Percentiles rank a stretch among this genome's conserved stretches.
These are phyloP conservation scores for Polia nebulosa DNA, from an alignment of 2,888 invertebrate species.

Conservation along the genomic window DNA sequence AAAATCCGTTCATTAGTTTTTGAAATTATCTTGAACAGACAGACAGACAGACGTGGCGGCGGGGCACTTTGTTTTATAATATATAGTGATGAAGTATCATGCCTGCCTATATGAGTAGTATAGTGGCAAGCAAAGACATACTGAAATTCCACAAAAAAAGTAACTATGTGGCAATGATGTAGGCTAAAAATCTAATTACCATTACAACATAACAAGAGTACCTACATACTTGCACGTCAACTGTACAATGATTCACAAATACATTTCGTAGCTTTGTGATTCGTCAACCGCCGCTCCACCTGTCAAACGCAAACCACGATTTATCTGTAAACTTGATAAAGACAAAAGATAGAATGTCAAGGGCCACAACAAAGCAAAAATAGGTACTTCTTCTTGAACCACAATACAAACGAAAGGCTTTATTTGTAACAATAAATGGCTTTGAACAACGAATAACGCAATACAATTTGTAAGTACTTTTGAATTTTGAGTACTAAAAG, in stretches of 20 bases:
- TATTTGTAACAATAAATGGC: conserved; percentile 36
- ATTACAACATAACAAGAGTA: background rate
- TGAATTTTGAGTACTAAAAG: conserved; percentile 33
- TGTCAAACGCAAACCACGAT: conserved; percentile 49
- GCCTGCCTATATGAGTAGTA: too few relatives aligned
- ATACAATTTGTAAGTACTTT: conserved; percentile 19
- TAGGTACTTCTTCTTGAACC: conserved; percentile 38
- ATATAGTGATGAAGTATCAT: too few relatives aligned
- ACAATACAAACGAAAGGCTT: conserved; percentile 48
- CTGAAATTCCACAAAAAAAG: too few relatives aligned
- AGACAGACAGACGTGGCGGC: too few relatives aligned
- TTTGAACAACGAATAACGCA: conserved; percentile 31
- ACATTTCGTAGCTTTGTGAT: conserved; percentile 17
- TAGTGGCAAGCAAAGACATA: too few relatives aligned
- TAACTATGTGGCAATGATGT: too few relatives aligned
- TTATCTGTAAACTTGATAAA: conserved; percentile 57
- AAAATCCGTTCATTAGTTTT: too few relatives aligned
- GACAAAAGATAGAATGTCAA: conserved; percentile 62
- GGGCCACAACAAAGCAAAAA: conserved; percentile 45
- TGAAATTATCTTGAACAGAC: too few relatives aligned
- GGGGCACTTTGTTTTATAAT: too few relatives aligned
- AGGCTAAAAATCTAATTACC: too few relatives aligned
- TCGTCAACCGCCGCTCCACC: conserved; percentile 28
- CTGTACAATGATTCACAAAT: background rate
- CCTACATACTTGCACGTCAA: background rate